A percentile compares a stretch with the other conserved stretches of the same genome.
Conservation (phyloP, 2,113 vertebrate species). For the Corydoras maculifer region DNA sequence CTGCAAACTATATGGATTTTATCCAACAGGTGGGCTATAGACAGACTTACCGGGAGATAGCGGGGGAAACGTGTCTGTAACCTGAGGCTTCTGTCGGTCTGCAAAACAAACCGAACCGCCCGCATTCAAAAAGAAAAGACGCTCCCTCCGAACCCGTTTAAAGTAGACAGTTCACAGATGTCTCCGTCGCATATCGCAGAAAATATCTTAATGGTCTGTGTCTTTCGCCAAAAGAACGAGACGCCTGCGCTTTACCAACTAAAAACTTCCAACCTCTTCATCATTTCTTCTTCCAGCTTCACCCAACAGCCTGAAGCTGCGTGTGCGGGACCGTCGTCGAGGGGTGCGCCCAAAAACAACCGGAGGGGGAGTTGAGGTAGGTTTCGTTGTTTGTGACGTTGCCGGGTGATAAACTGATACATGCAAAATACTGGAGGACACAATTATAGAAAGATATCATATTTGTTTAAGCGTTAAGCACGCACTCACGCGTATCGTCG, state of each 20-base stretch:
- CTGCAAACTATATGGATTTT: too few species aligned
- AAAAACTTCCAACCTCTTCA: constrained; percentile 42
- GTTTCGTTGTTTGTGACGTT: too few species aligned
- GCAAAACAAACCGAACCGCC: constrained; percentile 27
- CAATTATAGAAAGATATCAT: too few species aligned
- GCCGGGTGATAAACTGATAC: too few species aligned
- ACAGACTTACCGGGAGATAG: constrained; percentile 19
- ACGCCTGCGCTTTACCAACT: constrained; percentile 7
- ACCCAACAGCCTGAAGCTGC: constrained; percentile 52
- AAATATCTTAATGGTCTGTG: background rate
- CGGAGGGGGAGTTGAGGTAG: constrained; percentile 19
- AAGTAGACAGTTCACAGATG: background rate
- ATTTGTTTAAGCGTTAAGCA: too few species aligned
- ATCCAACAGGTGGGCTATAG: too few species aligned
- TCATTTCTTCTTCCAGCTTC: constrained; percentile 48
- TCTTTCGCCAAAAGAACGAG: background rate
- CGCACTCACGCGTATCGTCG: background rate
- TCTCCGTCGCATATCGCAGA: background rate
- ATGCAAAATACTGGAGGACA: too few species aligned
- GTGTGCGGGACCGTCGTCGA: too few species aligned
- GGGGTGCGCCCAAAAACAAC: constrained; percentile 44
- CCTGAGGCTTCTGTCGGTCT: background rate
- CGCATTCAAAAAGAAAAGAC: background rate
- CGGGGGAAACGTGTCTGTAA: background rate
- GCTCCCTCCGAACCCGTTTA: background rate